Evolutionary conservation across 1,140 invertebrate genomes (phyloP).

Genomic region (Tetramorium parvispinum): DNA sequence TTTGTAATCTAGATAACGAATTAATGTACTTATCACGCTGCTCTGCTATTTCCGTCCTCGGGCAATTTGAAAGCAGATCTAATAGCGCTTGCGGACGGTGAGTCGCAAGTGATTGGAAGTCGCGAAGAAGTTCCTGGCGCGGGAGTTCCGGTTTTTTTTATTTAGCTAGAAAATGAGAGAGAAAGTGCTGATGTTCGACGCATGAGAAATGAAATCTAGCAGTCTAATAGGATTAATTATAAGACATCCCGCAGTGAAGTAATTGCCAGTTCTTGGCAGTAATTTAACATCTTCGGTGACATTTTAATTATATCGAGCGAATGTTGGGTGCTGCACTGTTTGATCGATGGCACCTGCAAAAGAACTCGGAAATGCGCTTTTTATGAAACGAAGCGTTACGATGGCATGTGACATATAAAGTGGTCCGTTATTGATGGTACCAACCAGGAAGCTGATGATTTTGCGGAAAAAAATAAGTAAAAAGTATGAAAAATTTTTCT

Average conservation of each 20-base stretch:
- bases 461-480: neutral
- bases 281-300: conserved; percentile 4
- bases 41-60: neutral
- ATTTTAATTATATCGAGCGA: conserved; percentile 6
- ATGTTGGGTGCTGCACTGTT: neutral
- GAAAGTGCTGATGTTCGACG: neutral
- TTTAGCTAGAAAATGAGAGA: conserved; percentile 29
- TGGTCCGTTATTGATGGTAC: conserved; percentile 10
- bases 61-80: neutral
- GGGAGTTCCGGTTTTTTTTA: conserved; percentile 19
- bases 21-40: neutral
- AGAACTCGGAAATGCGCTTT: conserved; percentile 12
- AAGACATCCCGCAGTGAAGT: neutral
- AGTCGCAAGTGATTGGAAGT: neutral
- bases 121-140: neutral
- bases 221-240: neutral
- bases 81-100: neutral
- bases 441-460: conserved; percentile 8
- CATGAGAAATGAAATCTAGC: conserved; percentile 4
- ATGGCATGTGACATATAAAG: conserved; percentile 6
- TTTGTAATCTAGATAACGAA: neutral
- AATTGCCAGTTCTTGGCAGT: neutral
- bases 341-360: conserved; percentile 7
- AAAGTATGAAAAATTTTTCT: neutral
- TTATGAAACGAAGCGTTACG: neutral